Percentiles rank a stretch among this genome's conserved stretches.
These are phyloP conservation scores for Manduca sexta DNA, from an alignment of 1,140 invertebrate genomes.

Conservation along the genomic window DNA sequence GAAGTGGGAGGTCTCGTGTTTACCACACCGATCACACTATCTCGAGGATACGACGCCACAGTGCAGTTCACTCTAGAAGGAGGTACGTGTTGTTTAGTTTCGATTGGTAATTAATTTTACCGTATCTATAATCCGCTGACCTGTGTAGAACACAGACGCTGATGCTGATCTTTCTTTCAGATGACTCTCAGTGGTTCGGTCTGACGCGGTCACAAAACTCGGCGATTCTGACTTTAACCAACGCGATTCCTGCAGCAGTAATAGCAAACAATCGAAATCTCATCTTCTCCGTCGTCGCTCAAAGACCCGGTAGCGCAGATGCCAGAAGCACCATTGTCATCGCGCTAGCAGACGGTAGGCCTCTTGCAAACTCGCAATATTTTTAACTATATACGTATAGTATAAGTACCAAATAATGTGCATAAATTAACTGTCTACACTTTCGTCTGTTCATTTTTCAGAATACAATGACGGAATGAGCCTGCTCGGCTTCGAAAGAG, in stretches of 20 bases:
- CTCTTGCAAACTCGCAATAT: too few relatives aligned
- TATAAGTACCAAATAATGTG: too few relatives aligned
- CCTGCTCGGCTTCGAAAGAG: slow-evolving; percentile 13
- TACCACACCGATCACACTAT: slow-evolving; percentile 5
- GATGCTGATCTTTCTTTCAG: background rate
- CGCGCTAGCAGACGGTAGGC: too few relatives aligned
- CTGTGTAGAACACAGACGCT: too few relatives aligned
- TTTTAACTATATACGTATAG: too few relatives aligned
- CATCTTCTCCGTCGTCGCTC: slow-evolving; percentile 18
- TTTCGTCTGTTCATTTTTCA: too few relatives aligned
- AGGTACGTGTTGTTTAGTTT: background rate
- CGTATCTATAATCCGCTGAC: too few relatives aligned
- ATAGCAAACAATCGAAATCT: slow-evolving; percentile 22
- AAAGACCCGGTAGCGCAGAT: slow-evolving; percentile 1
- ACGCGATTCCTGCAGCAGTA: slow-evolving; percentile 15
- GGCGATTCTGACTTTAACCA: slow-evolving; percentile 7
- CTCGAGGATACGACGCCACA: slow-evolving; percentile 6
- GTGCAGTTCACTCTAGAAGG: slow-evolving; percentile 7
- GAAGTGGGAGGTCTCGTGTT: slow-evolving; percentile 7
- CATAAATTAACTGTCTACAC: too few relatives aligned
- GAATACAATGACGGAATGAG: too few relatives aligned
- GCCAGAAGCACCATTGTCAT: background rate
- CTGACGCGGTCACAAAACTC: slow-evolving; percentile 7
- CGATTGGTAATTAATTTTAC: background rate
- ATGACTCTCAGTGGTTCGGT: slow-evolving; percentile 21